phyloP scores from a whole-genome alignment of 2,888 invertebrate genomes.

The Drosophila colorata region DNA sequence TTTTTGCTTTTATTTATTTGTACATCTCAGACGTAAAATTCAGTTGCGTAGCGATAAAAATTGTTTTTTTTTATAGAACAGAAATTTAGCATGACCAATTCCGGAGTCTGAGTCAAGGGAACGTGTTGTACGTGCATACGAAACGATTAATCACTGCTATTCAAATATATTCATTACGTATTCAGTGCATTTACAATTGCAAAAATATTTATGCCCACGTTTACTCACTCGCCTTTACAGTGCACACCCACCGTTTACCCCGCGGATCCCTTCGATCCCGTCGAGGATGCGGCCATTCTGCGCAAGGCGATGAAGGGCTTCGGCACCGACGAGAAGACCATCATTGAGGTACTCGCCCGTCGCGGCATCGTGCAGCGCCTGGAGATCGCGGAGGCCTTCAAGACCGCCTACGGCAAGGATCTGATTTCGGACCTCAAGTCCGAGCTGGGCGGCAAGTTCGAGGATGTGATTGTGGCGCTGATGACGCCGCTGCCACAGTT shows the following conservation, averaged over 20 bases:
- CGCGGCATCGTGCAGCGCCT: constrained; percentile 96
- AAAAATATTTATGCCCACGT: neutral
- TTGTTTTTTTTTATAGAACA: neutral
- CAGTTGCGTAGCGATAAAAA: neutral
- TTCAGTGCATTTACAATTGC: constrained; percentile 30
- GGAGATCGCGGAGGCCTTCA: constrained; percentile 95
- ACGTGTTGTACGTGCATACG: constrained; percentile 29
- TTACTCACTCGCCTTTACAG: constrained; percentile 84
- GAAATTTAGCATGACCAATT: neutral
- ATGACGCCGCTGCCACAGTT: constrained; percentile 96
- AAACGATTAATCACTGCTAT: constrained; percentile 16
- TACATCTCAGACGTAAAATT: neutral
- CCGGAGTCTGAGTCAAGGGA: constrained; percentile 34
- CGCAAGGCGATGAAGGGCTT: constrained; percentile 97
- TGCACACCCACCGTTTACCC: constrained; percentile 95
- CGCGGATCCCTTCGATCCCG: constrained; percentile 93
- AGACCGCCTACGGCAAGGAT: constrained; percentile 96
- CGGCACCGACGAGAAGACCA: constrained; percentile 96
- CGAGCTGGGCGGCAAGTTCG: constrained; percentile 95
- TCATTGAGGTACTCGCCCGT: constrained; percentile 94
- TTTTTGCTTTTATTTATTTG: too few relatives aligned
- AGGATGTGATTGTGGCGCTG: constrained; percentile 94
- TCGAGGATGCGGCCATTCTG: constrained; percentile 92
- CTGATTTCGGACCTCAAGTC: constrained; percentile 93
- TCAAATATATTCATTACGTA: constrained; percentile 10